Evolutionary conservation across 2,797 vertebrate species (phyloP).

Genomic region (Sebastes kiyomatsui): DNA sequence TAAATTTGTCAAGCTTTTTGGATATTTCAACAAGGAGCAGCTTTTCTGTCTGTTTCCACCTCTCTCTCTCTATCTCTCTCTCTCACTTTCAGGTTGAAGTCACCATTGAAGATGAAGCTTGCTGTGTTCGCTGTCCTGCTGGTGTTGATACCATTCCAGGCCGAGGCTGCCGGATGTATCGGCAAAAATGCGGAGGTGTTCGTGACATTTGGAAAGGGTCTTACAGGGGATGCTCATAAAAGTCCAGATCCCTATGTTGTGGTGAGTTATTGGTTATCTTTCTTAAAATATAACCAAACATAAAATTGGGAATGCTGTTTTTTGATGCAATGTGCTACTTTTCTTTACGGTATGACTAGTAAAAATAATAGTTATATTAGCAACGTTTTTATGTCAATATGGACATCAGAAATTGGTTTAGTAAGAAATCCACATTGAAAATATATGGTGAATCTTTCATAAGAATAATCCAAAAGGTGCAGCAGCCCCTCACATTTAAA

Average conservation of each 20-base stretch:
- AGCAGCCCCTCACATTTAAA: background rate
- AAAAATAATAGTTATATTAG: background rate
- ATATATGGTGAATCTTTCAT: background rate
- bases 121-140: background rate
- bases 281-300: background rate
- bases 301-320: background rate
- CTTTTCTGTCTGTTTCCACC: background rate
- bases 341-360: no score
- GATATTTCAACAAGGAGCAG: background rate
- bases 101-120: background rate
- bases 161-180: background rate
- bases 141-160: background rate
- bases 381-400: background rate
- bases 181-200: background rate
- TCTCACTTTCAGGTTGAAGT: background rate
- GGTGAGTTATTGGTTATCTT: background rate
- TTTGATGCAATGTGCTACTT: background rate
- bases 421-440: background rate
- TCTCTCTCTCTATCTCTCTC: background rate
- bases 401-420: background rate
- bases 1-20: background rate
- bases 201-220: background rate
- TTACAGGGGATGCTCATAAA: background rate
- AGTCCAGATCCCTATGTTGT: background rate
- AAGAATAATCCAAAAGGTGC: background rate